Evolutionary conservation across 2,797 vertebrate species (phyloP).

Genomic region (Pseudochirops cupreus): DNA sequence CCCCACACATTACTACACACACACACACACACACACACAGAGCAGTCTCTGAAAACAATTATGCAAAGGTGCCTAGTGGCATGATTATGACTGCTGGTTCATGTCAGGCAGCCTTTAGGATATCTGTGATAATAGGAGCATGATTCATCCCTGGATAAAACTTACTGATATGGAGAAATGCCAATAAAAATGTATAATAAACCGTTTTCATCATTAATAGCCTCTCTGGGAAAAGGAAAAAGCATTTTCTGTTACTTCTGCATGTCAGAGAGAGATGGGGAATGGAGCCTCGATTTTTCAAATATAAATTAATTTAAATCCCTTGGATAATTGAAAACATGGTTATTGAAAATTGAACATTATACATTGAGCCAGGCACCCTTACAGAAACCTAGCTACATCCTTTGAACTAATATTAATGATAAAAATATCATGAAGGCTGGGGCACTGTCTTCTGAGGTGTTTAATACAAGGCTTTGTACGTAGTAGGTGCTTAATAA

Average conservation of each 20-base stretch:
- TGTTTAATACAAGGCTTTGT: neutral
- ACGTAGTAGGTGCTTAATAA: neutral
- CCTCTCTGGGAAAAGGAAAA: constrained; percentile 3
- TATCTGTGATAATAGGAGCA: neutral
- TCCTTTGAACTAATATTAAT: constrained; percentile 61
- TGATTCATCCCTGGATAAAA: neutral
- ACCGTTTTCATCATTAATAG: constrained; percentile 36
- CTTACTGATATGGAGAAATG: constrained; percentile 24
- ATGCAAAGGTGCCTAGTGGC: neutral
- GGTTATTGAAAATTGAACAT: constrained; percentile 55
- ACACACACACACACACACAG: neutral
- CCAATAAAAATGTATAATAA: constrained; percentile 37
- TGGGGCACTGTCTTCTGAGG: neutral
- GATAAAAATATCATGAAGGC: constrained; percentile 4
- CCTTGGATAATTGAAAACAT: constrained; percentile 59
- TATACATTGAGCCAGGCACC: constrained; percentile 27
- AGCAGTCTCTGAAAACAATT: neutral
- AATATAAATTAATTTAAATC: constrained; percentile 59
- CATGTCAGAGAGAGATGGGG: constrained; percentile 46
- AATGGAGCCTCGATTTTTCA: constrained; percentile 61
- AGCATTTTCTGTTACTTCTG: constrained; percentile 43
- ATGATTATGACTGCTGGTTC: neutral
- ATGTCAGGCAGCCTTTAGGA: neutral
- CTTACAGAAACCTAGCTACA: constrained; percentile 32
- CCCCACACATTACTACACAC: neutral